These are phyloP conservation scores for Neodiprion fabricii DNA, from an alignment of 1,140 invertebrate genomes.

Conservation along the genomic window DNA sequence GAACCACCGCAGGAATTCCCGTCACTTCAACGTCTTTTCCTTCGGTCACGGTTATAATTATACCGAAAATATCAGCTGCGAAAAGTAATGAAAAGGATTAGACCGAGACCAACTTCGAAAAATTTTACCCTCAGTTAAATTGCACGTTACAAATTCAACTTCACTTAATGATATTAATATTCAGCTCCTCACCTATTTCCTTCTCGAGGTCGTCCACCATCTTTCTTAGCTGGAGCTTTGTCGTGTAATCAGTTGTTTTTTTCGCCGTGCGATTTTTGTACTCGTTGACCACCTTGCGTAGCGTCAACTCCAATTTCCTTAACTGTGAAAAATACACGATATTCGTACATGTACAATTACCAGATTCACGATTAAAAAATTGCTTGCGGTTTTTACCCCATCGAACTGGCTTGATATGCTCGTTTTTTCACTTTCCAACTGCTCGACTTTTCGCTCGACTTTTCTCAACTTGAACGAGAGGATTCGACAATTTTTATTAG, in stretches of 20 bases:
- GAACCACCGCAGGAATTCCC: slow-evolving; percentile 51
- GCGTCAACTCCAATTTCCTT: slow-evolving; percentile 67
- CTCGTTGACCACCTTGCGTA: slow-evolving; percentile 69
- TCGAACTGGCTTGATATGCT: slow-evolving; percentile 74
- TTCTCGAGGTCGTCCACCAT: slow-evolving; percentile 81
- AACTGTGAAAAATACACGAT: slow-evolving; percentile 50
- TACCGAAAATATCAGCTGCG: slow-evolving; percentile 69
- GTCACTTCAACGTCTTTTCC: slow-evolving; percentile 61
- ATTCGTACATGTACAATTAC: slow-evolving; percentile 10
- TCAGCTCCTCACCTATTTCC: slow-evolving; percentile 70
- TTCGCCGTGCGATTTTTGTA: slow-evolving; percentile 71
- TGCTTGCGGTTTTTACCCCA: slow-evolving; percentile 60
- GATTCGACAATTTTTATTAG: slow-evolving; percentile 98
- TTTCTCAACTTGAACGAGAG: slow-evolving; percentile 98
- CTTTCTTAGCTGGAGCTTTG: slow-evolving; percentile 76
- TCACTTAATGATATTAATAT: slow-evolving; percentile 5
- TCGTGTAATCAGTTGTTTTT: slow-evolving; percentile 72
- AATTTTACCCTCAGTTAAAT: no score
- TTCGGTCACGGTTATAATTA: slow-evolving; percentile 64
- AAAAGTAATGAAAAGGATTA: slow-evolving; percentile 31
- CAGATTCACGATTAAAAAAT: slow-evolving; percentile 29
- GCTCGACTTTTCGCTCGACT: slow-evolving; percentile 88
- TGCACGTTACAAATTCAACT: no score
- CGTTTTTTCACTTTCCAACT: slow-evolving; percentile 84
- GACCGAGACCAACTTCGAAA: background rate